Percentiles rank a stretch among this genome's conserved stretches.
Conservation (phyloP, 1,140 invertebrate genomes). For the Megathymus violae region DNA sequence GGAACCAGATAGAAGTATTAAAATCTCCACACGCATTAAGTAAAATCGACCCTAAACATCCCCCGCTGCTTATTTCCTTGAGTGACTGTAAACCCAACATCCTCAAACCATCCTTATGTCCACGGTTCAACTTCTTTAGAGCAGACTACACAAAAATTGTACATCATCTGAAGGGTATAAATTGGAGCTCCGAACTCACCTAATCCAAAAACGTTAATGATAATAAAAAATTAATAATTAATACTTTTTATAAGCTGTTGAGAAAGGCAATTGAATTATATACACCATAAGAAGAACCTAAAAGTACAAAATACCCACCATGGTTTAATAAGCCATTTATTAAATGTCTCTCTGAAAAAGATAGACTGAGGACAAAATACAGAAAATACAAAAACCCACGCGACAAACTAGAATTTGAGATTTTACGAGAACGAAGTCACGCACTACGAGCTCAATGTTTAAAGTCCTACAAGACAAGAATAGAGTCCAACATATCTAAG, state of each 20-base stretch:
- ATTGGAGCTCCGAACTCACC: conserved; percentile 1
- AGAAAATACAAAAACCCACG: conserved; percentile 19
- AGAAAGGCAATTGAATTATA: conserved; percentile 4
- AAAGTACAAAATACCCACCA: conserved; percentile 13
- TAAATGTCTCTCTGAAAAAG: conserved; percentile 15
- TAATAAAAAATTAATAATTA: conserved; percentile 9
- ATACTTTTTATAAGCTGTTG: conserved; percentile 1
- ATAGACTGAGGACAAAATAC: conserved; percentile 1
- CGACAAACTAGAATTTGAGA: conserved; percentile 16
- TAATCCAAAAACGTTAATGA: conserved; percentile 3
- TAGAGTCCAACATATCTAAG: background rate
- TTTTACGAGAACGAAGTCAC: conserved; percentile 14
- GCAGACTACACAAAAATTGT: too few relatives aligned
- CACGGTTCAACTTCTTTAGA: too few relatives aligned
- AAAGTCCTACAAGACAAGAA: conserved; percentile 4
- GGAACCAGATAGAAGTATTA: too few relatives aligned
- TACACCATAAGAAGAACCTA: conserved; percentile 2
- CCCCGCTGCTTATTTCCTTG: too few relatives aligned
- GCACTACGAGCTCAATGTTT: background rate
- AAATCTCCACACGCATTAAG: too few relatives aligned
- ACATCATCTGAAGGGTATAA: too few relatives aligned
- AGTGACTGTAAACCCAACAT: too few relatives aligned
- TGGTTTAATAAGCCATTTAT: conserved; percentile 20
- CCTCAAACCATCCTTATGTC: too few relatives aligned
- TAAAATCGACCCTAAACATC: too few relatives aligned